Evolutionary conservation across 2,797 vertebrate genomes (phyloP).

Genomic region (Hydrolagus colliei): DNA sequence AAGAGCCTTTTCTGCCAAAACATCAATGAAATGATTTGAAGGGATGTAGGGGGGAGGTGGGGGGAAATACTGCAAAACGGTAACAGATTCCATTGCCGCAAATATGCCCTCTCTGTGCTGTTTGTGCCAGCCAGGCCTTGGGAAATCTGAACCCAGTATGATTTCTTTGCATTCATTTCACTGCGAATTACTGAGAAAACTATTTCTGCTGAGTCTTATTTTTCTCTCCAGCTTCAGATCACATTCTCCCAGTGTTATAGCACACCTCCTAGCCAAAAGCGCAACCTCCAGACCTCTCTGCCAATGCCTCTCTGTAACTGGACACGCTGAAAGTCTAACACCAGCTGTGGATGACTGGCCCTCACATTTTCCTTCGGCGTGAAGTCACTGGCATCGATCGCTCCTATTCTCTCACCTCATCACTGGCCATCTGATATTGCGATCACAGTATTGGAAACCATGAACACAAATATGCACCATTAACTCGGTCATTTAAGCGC

Average conservation of each 20-base stretch:
- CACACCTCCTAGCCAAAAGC: neutral
- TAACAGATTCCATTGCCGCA: neutral
- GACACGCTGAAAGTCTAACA: neutral
- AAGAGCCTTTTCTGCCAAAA: neutral
- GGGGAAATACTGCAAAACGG: no score
- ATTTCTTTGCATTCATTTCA: slow-evolving; percentile 17
- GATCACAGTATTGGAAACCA: neutral
- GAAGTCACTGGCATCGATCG: neutral
- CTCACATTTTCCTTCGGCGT: neutral
- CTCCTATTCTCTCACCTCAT: neutral
- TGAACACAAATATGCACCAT: neutral
- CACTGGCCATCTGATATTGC: neutral
- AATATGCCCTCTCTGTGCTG: neutral
- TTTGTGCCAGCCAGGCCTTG: neutral
- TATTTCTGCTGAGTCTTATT: neutral
- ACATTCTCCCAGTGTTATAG: neutral
- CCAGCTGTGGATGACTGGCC: neutral
- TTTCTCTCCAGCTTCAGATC: neutral
- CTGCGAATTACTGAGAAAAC: neutral
- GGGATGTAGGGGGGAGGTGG: neutral
- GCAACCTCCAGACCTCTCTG: neutral
- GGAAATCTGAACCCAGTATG: neutral
- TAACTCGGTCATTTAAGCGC: no score
- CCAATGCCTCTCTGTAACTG: slow-evolving; percentile 1
- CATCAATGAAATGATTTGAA: neutral